Base-by-base conservation (phyloP, 1,140 invertebrate species). In the Drosophila guanche region DNA sequence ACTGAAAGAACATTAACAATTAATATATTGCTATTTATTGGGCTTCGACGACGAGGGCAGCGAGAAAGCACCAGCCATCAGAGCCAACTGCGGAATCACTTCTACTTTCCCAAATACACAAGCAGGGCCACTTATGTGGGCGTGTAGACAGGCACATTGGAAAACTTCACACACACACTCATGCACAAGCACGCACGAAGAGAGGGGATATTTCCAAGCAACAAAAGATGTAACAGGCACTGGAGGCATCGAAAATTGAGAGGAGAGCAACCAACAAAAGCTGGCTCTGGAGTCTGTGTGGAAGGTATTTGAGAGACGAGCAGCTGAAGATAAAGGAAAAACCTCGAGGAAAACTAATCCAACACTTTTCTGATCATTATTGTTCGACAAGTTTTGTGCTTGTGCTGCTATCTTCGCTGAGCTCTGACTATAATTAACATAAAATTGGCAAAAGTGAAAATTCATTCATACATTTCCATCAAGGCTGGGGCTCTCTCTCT, bases 81-180 rank as follows among this genome's bases (percentile, higher is more conserved):
- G 33, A 10, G 33, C 33, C 33, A 77, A 66, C 66, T 56, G 69
- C 79, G 74, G 75, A 72, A 70, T 74, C 75, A 83, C 75, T 84
- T 84, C 84, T 84, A 79, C 71, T 84, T 84, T 83, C 76, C 68
- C 59, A 68, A 81, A 83, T 77, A 84, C 79, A 83, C 70, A 79
- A 53, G 41, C 60, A 65, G 48, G 29, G 40, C 52, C 61, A 52
- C 59, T 78, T 79, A 85, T 79, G 80, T 84, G 80, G 80, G 80
- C 80, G 80, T 84, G 80, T 84, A 84, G 80, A 84, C 80, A 84
- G 79, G 79, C 80, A 85, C 66, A 76, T 76, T 72, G 80, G 71
- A 84, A 84, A 84, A 84, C 76, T 84, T 84, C 66, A 69, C 65
- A 57, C 61, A 68, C 63, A 12, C 55, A 56, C 54, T 46, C n/a